Base-by-base conservation (phyloP, 2,797 vertebrate genomes). In the Anguilla megastoma region DNA sequence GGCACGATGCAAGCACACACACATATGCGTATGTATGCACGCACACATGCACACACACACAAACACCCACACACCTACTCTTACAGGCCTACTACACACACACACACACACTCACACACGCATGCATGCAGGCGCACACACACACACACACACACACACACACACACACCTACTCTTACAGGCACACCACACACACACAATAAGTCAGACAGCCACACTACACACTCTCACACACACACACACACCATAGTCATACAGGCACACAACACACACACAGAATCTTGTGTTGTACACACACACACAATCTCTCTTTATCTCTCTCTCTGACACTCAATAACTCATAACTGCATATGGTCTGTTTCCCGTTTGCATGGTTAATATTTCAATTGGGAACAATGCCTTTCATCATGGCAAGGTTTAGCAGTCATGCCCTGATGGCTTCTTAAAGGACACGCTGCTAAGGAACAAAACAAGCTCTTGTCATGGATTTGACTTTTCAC, bases 281-380 rank as follows among this genome's bases (percentile, higher is more conserved):
- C 41, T 41, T 41, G 41, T 41, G 41, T 41, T 41, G 41, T 12
- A 52, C 10, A 52, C 50, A 52, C 50, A 7, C 50, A 52, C 50
- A 52, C 50, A 6, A 52, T 52, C 50, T 45, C 41, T 45, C 41
- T 45, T 45, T 45, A 33, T 45, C 80, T 50, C 71, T 88, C 58
- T 85, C 71, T 63, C 82, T 48, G 74, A 76, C 63, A 86, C 84
- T 58, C 86, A 89, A 84, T 82, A 83, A 30, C n/a, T 50, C 24
- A 76, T 60, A 54, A 36, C n/a, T 27, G 50, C 88, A 86, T 30
- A 60, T 48, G 66, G 71, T 90, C 91, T 90, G 76, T 60, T 90
- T 85, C 80, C 60, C 12, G 16, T 30, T 85, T 58, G 18, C 30
- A 63, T 41, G 58, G 54, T 87, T 83, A 54, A 80, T 83, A 36